Base-by-base conservation (phyloP, 2,888 invertebrate species). In the Cepaea hortensis region DNA sequence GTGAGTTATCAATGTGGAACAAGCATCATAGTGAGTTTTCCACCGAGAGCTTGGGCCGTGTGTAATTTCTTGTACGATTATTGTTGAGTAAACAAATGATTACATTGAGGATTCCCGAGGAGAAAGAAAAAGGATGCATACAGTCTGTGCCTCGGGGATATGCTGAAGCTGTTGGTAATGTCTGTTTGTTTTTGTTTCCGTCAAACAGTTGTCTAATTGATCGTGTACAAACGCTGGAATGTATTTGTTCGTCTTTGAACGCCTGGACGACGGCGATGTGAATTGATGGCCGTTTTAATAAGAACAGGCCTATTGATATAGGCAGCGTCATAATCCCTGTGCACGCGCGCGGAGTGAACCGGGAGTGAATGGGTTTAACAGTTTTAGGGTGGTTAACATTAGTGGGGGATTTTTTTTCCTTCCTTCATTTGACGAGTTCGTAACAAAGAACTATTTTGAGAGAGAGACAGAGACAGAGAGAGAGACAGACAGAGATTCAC, bases 1-100 rank as follows among this genome's bases (percentile, higher is more conserved):
- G 7, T 11, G 55, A 55, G 55, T 55, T 55, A 9, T 55, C 55
- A 55, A 55, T 55, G 55, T 55, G 7, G 55, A 55, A 55, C 55
- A 50, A 46, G 50, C 77, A 6, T 46, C 48, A 13, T 3, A 13
- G 77, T 77, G 77, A 77, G 50, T 77, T 6, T 48, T 15, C 48
- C 11, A 50, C 9, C 7, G 46, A 46, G 46, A 18, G 18, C 65
- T 65, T 46, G 65, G 20, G 18, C 46, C 35, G 81, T 68, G 18
- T 68, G 81, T 68, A 65, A 68, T 65, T 81, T 81, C 48, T 68
- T 81, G 48, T 68, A 35, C 46, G 48, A 68, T 81, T 81, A 81
- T 46, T 61, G 15, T 75, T 20, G 46, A 46, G 68, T 68, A 81
- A 81, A 81, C 68, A 81, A 20, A 20, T 46, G 68, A 68, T 81